Base-by-base conservation (phyloP, 92 coral and sea anemone species). In the Umimayanthus kanabou region DNA sequence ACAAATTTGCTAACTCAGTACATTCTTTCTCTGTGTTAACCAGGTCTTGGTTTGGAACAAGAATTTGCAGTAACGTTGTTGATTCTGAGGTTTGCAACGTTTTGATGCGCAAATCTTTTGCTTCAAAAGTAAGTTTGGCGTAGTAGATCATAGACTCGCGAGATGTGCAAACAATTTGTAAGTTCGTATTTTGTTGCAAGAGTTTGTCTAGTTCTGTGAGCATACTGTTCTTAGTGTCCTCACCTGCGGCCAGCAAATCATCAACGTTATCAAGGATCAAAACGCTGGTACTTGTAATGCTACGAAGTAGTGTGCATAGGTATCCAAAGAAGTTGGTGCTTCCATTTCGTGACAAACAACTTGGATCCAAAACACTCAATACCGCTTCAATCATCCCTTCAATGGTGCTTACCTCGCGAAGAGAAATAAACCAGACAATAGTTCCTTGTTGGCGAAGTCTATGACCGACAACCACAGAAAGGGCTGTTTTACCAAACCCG, bases 401-500 rank as follows among this genome's bases (percentile, higher is more conserved):
- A 42, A 81, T 26, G 30, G 85, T 30, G 37, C 1, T 64, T 20
- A 64, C 73, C 9, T 18, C 75, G 6, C 58, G 74, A 9, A 81
- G 85, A 1, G 85, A 81, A 40, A 65, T 75, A 81, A 64, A 64
- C 73, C 85, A 81, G 53, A 15, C 7, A 39, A 0, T 81, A 13
- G 39, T 1, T 37, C 57, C 74, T 81, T 64, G 57, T 81, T 61
- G 30, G 9, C 23, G 49, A 58, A 81, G 85, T 18, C 39, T 20
- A 39, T 81, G 85, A 10, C 85, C 85, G 9, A 39, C 85, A 64
- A n/a, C 49, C 4, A 22, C 14, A 15, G 80, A 69, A 74, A 84
- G 80, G n/a, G 64, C 39, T 3, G 79, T 67, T 83, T 72, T 83
- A 26, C 87, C 87, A 40, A 84, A 84, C 14, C 87, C 87, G 6